Base-by-base conservation (phyloP, 2,888 invertebrate species). In the Drosophila maculinotata region DNA sequence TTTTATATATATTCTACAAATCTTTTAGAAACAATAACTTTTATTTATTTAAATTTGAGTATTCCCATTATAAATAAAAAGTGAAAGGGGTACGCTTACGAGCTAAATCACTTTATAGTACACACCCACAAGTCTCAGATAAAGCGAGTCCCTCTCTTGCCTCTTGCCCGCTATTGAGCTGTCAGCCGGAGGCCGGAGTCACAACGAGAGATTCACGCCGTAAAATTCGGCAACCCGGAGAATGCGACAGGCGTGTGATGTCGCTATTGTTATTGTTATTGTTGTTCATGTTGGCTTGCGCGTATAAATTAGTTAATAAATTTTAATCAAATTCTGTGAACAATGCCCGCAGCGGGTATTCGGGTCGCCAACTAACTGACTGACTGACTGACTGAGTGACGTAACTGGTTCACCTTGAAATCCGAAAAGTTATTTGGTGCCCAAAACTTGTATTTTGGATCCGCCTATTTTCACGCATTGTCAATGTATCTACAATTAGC, bases 281-380 rank as follows among this genome's bases (percentile, higher is more conserved):
- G 64, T 59, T 66, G 51, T 54, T 44, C 52, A 45, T 36, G 63
- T 67, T 62, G 65, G 56, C 44, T 48, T 48, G 54, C 63, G 49
- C 59, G 49, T 51, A 59, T 69, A 62, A 85, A 74, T 87, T 76
- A 84, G 72, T 82, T 87, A 79, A 83, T 87, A 87, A 85, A 83
- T 82, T 83, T 87, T 74, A 85, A 83, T 83, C 87, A 83, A 84
- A 87, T 69, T 49, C 69, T 65, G 71, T 57, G 72, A 49, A 84
- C 67, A 70, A 64, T 60, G 39, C 41, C 7, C 59, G 62, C 45
- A 57, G 65, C 54, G 41, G 17, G 58, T 58, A 67, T 57, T 70
- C 62, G 62, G 70, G 67, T 76, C 71, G 72, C 48, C 67, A 25
- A 31, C 20, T 36, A 38, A 58, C 23, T 56, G 53, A 31, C 6